Evolutionary conservation across 2,797 vertebrate genomes (phyloP).

Genomic region (Momotus momota): DNA sequence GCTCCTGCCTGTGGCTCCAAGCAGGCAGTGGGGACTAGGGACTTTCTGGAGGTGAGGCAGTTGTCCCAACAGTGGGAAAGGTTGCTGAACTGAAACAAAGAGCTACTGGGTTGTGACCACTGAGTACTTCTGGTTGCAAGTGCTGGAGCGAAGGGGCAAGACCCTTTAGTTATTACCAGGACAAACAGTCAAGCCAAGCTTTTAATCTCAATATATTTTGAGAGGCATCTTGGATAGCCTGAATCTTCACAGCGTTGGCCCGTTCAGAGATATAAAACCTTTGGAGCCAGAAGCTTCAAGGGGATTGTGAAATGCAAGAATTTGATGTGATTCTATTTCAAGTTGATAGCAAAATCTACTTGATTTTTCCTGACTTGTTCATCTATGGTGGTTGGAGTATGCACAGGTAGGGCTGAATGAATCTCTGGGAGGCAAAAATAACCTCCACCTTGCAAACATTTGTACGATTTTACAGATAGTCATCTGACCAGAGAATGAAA

Average conservation of each 20-base stretch:
- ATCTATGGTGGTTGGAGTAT: background rate
- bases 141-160: background rate
- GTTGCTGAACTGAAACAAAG: background rate
- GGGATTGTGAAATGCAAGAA: background rate
- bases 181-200: background rate
- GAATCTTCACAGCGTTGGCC: background rate
- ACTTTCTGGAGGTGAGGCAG: background rate
- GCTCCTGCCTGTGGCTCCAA: background rate
- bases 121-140: background rate
- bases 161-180: background rate
- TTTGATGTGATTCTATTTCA: background rate
- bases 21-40: background rate
- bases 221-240: background rate
- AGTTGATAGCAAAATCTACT: background rate
- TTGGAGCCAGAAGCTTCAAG: background rate
- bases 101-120: background rate
- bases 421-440: background rate
- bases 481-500: background rate
- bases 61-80: background rate
- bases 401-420: background rate
- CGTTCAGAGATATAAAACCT: background rate
- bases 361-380: background rate
- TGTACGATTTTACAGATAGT: background rate
- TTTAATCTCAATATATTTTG: background rate
- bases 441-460: background rate